Evolutionary conservation across 2,113 vertebrate genomes (phyloP), one percentile per base, ranked within the genome.

Genomic region (Platycercus adscitus): DNA sequence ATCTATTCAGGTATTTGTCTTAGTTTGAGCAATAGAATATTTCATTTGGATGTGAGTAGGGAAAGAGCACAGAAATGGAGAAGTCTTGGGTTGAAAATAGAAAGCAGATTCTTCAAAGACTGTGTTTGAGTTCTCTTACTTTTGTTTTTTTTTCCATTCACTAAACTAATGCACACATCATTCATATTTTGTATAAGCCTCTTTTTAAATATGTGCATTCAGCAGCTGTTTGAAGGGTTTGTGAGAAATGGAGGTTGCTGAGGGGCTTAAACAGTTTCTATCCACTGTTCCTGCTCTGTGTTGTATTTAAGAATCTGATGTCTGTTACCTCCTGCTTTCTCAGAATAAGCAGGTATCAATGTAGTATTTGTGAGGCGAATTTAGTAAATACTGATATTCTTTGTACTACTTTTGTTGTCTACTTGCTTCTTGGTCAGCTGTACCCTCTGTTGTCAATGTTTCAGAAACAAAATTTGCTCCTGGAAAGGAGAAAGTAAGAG

Each of bases 21-120:
- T 23, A 24, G 37, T 5, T 28, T 24, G 61, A 49, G n/a, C 37
- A 33, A 11, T 1, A 26, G 44, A 17, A 23, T 6, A 10, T 49
- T 20, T 37, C 29, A 1, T 23, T 41, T 31, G 55, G 14, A 2
- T 21, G 21, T 0, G 0, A 3, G 21, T 53, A 11, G 28, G 43
- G 49, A n/a, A 26, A 31, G 44, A 53, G 24, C 33, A 26, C 28
- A 41, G 70, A 71, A 52, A 56, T 26, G 25, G 39, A 18, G n/a
- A 39, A 29, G 6, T 13, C 11, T 63, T 28, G 35, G n/a, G 31
- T 13, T 80, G 33, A 31, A 47, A 56, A 20, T 6, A 41, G 19
- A 35, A 63, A 20, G n/a, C 11, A 46, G 26, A 23, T 53, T 47
- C 25, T 46, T 69, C 14, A 35, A 63, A 69, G 26, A 7, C 1